Evolutionary conservation across 1,140 invertebrate species (phyloP).

Genomic region (Grapholita molesta): DNA sequence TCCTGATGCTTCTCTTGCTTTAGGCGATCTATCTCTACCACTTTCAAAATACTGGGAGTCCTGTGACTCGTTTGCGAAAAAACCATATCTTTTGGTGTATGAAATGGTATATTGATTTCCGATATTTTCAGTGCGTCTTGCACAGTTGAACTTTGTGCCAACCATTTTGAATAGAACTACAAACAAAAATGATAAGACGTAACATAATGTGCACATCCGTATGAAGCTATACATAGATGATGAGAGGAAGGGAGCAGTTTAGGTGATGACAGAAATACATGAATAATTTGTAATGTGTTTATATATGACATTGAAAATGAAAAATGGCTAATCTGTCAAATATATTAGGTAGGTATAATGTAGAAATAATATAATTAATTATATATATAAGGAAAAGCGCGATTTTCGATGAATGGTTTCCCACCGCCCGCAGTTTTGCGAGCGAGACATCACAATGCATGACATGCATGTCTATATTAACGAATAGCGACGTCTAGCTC

Average conservation of each 20-base stretch:
- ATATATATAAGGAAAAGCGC: no score
- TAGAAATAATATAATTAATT: not conserved
- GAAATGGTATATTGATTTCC: constrained; percentile 59
- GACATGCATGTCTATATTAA: no score
- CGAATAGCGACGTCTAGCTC: no score
- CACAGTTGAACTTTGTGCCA: constrained; percentile 73
- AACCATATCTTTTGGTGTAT: constrained; percentile 74
- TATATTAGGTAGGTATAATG: not conserved
- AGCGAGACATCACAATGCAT: no score
- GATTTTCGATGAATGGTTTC: no score
- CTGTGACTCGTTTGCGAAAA: constrained; percentile 74
- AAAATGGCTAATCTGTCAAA: not conserved
- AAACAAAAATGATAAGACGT: constrained; percentile 76
- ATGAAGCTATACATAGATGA: constrained; percentile 58
- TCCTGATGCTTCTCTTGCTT: constrained; percentile 64
- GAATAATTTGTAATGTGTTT: not conserved
- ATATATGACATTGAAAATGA: constrained; percentile 24
- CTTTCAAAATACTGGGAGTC: constrained; percentile 70
- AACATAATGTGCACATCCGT: constrained; percentile 70
- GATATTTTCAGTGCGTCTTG: constrained; percentile 70
- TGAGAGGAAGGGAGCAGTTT: constrained; percentile 27
- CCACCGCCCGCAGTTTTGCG: no score
- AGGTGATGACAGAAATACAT: not conserved
- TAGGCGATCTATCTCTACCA: constrained; percentile 74
- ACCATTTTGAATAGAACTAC: constrained; percentile 78